Conservation (phyloP, 2,113 vertebrate genomes). For the Lethenteron camtschaticum region DNA sequence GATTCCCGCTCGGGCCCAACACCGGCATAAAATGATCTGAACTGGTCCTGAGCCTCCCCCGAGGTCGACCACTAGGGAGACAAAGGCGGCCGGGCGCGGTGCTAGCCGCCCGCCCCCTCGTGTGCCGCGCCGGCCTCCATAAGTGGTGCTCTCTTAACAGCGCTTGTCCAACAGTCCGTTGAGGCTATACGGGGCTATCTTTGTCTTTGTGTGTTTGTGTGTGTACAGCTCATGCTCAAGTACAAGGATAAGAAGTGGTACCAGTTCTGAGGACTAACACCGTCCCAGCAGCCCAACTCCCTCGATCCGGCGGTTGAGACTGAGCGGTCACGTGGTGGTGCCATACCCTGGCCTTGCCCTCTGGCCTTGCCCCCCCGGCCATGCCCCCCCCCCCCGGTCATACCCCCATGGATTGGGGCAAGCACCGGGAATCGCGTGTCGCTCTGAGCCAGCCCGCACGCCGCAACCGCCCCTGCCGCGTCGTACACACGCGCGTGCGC, state of each 20-base stretch:
- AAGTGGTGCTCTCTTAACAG: background rate
- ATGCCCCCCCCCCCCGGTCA: background rate
- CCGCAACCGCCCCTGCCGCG: too few species aligned
- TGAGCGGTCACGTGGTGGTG: background rate
- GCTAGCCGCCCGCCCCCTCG: background rate
- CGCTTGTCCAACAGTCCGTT: background rate
- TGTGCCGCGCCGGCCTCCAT: background rate
- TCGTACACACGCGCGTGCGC: too few species aligned
- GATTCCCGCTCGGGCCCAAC: too few species aligned
- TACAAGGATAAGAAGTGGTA: constrained; percentile 99
- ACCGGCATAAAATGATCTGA: too few species aligned
- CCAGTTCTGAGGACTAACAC: constrained; percentile 55
- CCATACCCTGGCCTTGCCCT: background rate
- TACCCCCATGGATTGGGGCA: background rate
- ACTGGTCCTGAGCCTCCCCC: too few species aligned
- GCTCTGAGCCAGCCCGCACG: background rate
- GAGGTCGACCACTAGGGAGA: background rate
- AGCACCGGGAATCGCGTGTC: background rate
- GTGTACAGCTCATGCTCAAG: constrained; percentile 87
- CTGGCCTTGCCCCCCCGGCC: background rate
- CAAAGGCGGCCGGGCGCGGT: background rate
- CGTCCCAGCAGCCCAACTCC: background rate
- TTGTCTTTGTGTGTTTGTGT: constrained; percentile 13
- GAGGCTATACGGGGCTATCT: background rate
- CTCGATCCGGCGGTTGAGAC: background rate